Percentiles rank a stretch among this genome's conserved stretches.
Conservation (phyloP, 2,113 vertebrate genomes). For the Bufo gargarizans region DNA sequence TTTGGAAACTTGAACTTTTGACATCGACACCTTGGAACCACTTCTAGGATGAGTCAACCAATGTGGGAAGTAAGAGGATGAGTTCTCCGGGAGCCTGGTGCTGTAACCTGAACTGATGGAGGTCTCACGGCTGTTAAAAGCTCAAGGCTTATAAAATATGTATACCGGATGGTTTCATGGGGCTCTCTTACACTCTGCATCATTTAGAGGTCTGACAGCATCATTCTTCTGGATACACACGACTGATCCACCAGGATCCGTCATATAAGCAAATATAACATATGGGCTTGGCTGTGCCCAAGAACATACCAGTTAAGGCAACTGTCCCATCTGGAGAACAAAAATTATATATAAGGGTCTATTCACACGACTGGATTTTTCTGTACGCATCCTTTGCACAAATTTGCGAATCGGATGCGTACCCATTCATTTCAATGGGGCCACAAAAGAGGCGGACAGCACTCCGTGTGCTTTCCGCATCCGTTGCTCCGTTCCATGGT, state of each 20-base stretch:
- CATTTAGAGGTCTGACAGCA: background rate
- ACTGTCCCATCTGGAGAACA: no score
- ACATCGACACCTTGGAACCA: background rate
- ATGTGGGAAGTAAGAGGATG: background rate
- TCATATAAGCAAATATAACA: background rate
- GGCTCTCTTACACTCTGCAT: background rate
- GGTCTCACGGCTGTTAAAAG: background rate
- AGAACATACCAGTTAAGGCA: no score
- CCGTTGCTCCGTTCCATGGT: no score
- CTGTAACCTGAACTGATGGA: background rate
- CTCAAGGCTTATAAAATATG: background rate
- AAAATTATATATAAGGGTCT: no score
- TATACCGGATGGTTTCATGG: background rate
- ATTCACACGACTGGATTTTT: no score
- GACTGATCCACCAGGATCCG: background rate
- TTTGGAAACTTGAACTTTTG: constrained; percentile 8
- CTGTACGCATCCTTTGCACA: no score
- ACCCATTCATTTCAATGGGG: no score
- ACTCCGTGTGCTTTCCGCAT: no score
- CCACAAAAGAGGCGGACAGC: no score
- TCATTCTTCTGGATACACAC: background rate
- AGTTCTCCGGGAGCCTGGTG: background rate
- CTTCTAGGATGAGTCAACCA: background rate
- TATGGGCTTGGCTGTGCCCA: no score
- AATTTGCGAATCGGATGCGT: no score